Percentiles rank a stretch among this genome's conserved stretches.
These are phyloP conservation scores for Microctenopoma stevenorrisi DNA, from an alignment of 2,797 vertebrate species.

Conservation along the genomic window DNA sequence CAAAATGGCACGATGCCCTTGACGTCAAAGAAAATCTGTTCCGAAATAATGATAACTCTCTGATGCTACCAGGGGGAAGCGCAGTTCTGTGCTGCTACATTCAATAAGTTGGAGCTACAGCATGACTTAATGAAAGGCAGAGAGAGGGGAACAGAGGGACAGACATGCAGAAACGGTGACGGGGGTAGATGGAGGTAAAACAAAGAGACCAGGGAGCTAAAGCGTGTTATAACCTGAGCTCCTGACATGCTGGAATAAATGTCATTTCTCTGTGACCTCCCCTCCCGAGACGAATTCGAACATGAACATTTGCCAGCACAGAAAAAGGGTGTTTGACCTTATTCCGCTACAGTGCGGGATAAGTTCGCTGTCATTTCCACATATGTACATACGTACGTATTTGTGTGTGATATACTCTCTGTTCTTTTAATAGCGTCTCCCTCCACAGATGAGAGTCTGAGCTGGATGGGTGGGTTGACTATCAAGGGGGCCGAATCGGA, in stretches of 20 bases:
- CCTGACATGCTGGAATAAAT: background rate
- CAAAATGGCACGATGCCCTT: constrained; percentile 50
- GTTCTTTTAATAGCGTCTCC: constrained; percentile 54
- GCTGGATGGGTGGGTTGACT: constrained; percentile 68
- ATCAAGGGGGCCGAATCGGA: constrained; percentile 59
- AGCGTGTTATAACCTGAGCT: constrained; percentile 11
- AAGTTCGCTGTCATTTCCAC: constrained; percentile 8
- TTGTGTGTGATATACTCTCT: background rate
- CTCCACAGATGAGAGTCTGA: constrained; percentile 44
- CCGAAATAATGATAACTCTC: constrained; percentile 36
- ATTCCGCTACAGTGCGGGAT: constrained; percentile 16
- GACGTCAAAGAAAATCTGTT: constrained; percentile 50
- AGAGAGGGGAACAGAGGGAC: background rate
- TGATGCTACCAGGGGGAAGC: constrained; percentile 13
- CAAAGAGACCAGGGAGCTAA: constrained; percentile 10
- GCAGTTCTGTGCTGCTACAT: constrained; percentile 17
- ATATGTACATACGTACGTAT: background rate
- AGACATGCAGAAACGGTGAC: constrained; percentile 7
- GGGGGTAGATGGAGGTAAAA: constrained; percentile 10
- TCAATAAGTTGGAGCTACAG: constrained; percentile 30
- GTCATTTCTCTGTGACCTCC: background rate
- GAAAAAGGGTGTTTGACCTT: constrained; percentile 22
- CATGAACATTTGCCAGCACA: background rate
- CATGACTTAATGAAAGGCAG: constrained; percentile 24
- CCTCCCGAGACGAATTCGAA: constrained; percentile 9